These are phyloP conservation scores for Idaea dimidiata DNA, from an alignment of 2,888 invertebrate genomes.

Conservation along the genomic window DNA sequence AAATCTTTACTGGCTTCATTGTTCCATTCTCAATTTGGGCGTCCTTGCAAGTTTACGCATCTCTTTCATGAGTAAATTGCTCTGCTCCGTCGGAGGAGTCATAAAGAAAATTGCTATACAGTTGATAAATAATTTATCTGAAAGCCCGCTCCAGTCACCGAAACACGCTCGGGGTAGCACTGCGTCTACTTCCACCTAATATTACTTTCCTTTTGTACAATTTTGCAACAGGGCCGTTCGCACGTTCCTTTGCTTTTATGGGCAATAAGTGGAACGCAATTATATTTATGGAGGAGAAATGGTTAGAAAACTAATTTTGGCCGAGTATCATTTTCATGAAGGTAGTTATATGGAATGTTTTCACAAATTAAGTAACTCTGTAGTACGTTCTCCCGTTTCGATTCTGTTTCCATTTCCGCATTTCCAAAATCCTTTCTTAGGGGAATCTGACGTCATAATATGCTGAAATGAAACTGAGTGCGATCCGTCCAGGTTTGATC, in stretches of 20 bases:
- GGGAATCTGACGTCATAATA: no score
- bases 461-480: no score
- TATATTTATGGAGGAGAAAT: slow-evolving; percentile 78
- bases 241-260: slow-evolving; percentile 80
- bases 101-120: slow-evolving; percentile 82
- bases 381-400: background rate
- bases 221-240: slow-evolving; percentile 79
- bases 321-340: slow-evolving; percentile 58
- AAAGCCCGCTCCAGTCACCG: slow-evolving; percentile 79
- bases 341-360: slow-evolving; percentile 9
- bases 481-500: no score
- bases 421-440: no score
- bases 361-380: slow-evolving; percentile 1
- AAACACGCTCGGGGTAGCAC: slow-evolving; percentile 68
- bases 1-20: slow-evolving; percentile 69
- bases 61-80: slow-evolving; percentile 79
- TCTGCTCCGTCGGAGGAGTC: slow-evolving; percentile 79
- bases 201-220: slow-evolving; percentile 81
- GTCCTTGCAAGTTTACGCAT: slow-evolving; percentile 80
- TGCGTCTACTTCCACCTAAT: slow-evolving; percentile 73
- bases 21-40: slow-evolving; percentile 72
- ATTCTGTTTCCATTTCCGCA: no score
- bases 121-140: slow-evolving; percentile 82
- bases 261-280: slow-evolving; percentile 81
- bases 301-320: slow-evolving; percentile 77